Base-by-base conservation (phyloP, 2,888 invertebrate genomes). In the Ochlodes sylvanus region DNA sequence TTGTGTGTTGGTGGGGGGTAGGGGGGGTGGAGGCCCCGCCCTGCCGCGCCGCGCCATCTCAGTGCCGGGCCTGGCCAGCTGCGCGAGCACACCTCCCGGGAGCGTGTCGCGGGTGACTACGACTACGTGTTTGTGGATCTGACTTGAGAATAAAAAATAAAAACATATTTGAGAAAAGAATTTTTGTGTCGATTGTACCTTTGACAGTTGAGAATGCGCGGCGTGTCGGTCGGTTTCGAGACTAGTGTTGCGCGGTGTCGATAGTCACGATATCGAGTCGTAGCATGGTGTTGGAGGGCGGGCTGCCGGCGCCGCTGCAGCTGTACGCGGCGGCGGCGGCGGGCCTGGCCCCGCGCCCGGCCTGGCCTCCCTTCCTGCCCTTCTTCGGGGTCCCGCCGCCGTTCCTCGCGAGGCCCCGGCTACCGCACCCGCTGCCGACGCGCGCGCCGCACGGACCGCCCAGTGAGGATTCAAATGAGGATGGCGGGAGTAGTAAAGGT, bases 241-340 rank as follows among this genome's bases (percentile, higher is more conserved):
- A 38, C 38, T 77, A 81, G 84, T 84, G 84, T 79, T 79, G 79
- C 74, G 76, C 73, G 74, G 77, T 74, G 79, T 81, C 83, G 83
- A 76, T 77, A 77, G 80, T 68, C 87, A 88, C 86, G 82, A 89
- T 89, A 88, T 85, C 89, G 82, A 72, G 75, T 70, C 78, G 84
- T 82, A 84, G 87, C 78, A 95, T 95, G 95, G 95, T 95, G 90
- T 88, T 95, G 84, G 96, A 95, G 83, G 94, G 90, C 86, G 95
- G 95, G 77, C 87, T 96, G 89, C 96, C 96, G 90, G 95, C 95
- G 85, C 95, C 95, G 81, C 89, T 96, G 86, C 95, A 96, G 82
- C 89, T 96, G 77, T 96, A 96, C 85, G 95, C 95, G 80, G 95
- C 95, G 84, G 95, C 95, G 79, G 95, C 95, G 80, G 95, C 95